phyloP scores from a whole-genome alignment of 2,797 vertebrate genomes.

The Momotus momota region DNA sequence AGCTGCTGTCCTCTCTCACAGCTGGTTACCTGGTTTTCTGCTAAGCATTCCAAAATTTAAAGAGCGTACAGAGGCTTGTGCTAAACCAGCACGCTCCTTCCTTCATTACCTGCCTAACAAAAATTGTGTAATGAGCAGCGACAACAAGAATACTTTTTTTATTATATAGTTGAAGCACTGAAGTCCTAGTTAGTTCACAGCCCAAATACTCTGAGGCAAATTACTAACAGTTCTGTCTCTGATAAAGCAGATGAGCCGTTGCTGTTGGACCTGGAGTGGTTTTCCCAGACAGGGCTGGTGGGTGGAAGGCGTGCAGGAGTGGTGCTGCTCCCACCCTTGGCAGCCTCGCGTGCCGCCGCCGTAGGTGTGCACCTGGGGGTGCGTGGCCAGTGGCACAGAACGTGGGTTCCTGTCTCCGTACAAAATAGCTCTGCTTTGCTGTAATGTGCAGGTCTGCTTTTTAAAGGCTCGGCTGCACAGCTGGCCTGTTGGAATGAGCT shows the following conservation, averaged over 20 bases:
- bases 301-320: not conserved
- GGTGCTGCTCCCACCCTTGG: not conserved
- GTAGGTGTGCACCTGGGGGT: not conserved
- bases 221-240: not conserved
- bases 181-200: not conserved
- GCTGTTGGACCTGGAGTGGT: not conserved
- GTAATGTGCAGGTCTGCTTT: not conserved
- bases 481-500: not conserved
- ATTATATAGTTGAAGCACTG: not conserved
- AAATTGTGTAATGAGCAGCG: not conserved
- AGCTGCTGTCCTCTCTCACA: not conserved
- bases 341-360: fast-evolving
- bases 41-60: not conserved
- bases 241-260: not conserved
- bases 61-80: not conserved
- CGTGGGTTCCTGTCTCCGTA: fast-evolving
- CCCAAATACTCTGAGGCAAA: not conserved
- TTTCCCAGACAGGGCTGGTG: not conserved
- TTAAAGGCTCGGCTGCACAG: not conserved
- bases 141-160: not conserved
- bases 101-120: not conserved
- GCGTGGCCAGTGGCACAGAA: not conserved
- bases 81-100: not conserved
- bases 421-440: not conserved
- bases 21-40: not conserved